Conservation (phyloP, 2,888 invertebrate species). For the Argyresthia goedartella region DNA sequence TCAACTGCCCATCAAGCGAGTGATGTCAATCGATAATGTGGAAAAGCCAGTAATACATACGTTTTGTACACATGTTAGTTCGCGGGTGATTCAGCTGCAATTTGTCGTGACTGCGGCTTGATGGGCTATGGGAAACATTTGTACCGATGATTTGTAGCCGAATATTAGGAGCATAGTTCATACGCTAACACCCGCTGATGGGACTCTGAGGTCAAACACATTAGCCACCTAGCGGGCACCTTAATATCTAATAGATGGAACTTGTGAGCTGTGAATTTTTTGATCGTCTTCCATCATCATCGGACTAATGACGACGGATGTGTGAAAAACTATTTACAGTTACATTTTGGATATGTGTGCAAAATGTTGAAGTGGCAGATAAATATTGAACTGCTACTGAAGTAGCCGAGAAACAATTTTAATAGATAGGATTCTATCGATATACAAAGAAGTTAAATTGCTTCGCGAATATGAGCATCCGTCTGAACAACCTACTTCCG, state of each 20-base stretch:
- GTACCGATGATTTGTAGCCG: slow-evolving; percentile 52
- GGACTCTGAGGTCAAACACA: slow-evolving; percentile 50
- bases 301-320: too few relatives aligned
- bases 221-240: slow-evolving; percentile 63
- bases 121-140: slow-evolving; percentile 55
- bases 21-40: too few relatives aligned
- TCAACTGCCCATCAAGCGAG: too few relatives aligned
- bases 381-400: too few relatives aligned
- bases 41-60: too few relatives aligned
- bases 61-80: slow-evolving; percentile 23
- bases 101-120: slow-evolving; percentile 63
- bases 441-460: background rate
- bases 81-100: slow-evolving; percentile 53
- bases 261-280: background rate
- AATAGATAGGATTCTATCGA: background rate
- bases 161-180: slow-evolving; percentile 62
- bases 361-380: too few relatives aligned
- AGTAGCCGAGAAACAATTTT: too few relatives aligned
- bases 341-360: too few relatives aligned
- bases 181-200: slow-evolving; percentile 50
- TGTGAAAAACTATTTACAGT: too few relatives aligned
- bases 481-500: background rate
- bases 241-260: background rate
- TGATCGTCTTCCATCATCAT: background rate
- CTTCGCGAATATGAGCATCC: background rate